These are phyloP conservation scores for Leucopsar rothschildi DNA, from an alignment of 2,113 vertebrate species.

Conservation along the genomic window DNA sequence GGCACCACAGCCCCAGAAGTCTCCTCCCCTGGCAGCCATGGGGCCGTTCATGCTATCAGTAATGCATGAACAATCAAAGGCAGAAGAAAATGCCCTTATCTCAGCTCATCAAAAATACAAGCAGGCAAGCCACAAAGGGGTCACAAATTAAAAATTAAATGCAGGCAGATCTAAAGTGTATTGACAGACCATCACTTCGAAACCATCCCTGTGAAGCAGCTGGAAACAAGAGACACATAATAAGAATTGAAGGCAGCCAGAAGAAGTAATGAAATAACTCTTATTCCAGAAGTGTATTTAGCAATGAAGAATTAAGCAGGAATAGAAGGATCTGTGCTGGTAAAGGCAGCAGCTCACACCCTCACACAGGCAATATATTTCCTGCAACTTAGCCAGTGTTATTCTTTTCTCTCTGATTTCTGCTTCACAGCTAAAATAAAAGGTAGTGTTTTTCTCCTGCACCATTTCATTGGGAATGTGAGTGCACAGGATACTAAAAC, in stretches of 20 bases:
- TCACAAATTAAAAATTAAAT: slow-evolving; percentile 69
- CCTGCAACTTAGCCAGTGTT: background rate
- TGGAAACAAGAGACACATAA: background rate
- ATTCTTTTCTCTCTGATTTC: background rate
- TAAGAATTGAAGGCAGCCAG: background rate
- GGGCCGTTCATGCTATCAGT: slow-evolving; percentile 25
- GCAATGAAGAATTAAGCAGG: background rate
- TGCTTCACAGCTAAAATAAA: background rate
- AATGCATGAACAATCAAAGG: slow-evolving; percentile 48
- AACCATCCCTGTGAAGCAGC: background rate
- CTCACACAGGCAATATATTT: background rate
- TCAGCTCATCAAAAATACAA: slow-evolving; percentile 70
- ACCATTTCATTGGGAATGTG: background rate
- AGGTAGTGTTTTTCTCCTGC: background rate
- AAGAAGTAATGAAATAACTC: background rate
- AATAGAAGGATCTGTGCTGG: background rate
- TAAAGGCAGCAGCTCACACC: background rate
- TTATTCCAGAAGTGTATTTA: background rate
- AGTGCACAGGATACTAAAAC: background rate
- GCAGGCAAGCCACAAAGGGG: slow-evolving; percentile 35
- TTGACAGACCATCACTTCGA: slow-evolving; percentile 35
- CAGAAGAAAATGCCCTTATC: slow-evolving; percentile 50
- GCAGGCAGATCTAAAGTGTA: slow-evolving; percentile 18
- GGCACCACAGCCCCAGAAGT: background rate
- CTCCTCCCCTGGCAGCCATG: background rate